Percentiles rank a stretch among this genome's conserved stretches.
Evolutionary conservation across 2,888 invertebrate species (phyloP).

Genomic region (Erebia palarica): DNA sequence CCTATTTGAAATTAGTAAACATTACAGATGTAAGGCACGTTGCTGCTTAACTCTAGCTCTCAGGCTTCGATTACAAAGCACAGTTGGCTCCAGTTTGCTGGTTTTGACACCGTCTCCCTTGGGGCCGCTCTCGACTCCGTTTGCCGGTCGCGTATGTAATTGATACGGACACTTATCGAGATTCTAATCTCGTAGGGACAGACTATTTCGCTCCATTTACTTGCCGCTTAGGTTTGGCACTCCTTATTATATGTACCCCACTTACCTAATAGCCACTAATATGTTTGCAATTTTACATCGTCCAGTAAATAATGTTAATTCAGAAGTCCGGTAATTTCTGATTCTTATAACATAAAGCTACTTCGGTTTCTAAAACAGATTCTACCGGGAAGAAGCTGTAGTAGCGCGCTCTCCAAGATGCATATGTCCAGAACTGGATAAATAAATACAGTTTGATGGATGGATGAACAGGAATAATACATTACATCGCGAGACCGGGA

Average conservation of each 20-base stretch:
- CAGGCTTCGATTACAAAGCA: slow-evolving; percentile 28
- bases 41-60: slow-evolving; percentile 1
- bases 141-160: slow-evolving; percentile 42
- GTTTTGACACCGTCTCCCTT: slow-evolving; percentile 35
- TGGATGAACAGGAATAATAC: too few relatives aligned
- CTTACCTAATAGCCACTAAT: not conserved
- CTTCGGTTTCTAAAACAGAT: too few relatives aligned
- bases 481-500: too few relatives aligned
- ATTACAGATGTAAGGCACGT: not conserved
- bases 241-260: slow-evolving; percentile 5
- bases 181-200: slow-evolving; percentile 41
- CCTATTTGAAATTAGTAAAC: slow-evolving; percentile 1
- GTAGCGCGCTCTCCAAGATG: too few relatives aligned
- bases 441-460: too few relatives aligned
- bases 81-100: slow-evolving; percentile 34
- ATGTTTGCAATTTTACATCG: not conserved
- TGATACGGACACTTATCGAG: slow-evolving; percentile 45
- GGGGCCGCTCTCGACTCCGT: slow-evolving; percentile 34
- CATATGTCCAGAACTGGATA: too few relatives aligned
- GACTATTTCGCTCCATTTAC: slow-evolving; percentile 36
- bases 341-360: too few relatives aligned
- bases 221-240: slow-evolving; percentile 28
- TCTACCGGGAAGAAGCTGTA: too few relatives aligned
- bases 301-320: not conserved
- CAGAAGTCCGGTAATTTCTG: not conserved